A percentile compares a stretch with the other conserved stretches of the same genome.
Evolutionary conservation across 2,113 vertebrate species (phyloP).

Genomic region (Oncorhynchus mykiss): DNA sequence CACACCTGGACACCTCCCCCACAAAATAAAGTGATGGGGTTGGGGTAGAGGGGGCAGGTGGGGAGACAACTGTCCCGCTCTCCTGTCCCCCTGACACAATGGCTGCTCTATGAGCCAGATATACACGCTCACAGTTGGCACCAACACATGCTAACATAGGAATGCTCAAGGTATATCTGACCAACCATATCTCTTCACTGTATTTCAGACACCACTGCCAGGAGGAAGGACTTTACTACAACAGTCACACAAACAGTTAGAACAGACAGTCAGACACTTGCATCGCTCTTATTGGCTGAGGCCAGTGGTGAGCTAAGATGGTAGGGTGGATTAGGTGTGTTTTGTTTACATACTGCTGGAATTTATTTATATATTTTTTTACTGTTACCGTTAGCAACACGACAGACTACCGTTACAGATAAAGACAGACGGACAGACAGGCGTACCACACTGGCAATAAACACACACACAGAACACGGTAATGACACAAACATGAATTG

Average conservation of each 20-base stretch:
- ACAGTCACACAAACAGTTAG: slow-evolving; percentile 20
- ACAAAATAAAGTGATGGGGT: not conserved
- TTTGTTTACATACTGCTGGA: slow-evolving; percentile 69
- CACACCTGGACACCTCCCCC: slow-evolving; percentile 29
- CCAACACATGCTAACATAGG: slow-evolving; percentile 47
- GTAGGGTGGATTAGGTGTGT: slow-evolving; percentile 55
- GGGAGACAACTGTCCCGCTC: slow-evolving; percentile 54
- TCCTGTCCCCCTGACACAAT: slow-evolving; percentile 60
- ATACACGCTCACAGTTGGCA: slow-evolving; percentile 49
- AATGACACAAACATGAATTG: too few species aligned
- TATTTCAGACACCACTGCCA: too few species aligned
- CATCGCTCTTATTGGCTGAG: slow-evolving; percentile 38
- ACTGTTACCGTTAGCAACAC: slow-evolving; percentile 65
- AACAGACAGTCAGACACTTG: slow-evolving; percentile 45
- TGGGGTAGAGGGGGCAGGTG: not conserved
- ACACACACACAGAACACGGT: too few species aligned
- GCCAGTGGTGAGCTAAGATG: slow-evolving; percentile 38
- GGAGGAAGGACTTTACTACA: slow-evolving; percentile 36
- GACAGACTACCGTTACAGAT: slow-evolving; percentile 25
- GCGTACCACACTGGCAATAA: too few species aligned
- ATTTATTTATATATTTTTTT: too few species aligned
- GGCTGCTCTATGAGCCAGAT: slow-evolving; percentile 35
- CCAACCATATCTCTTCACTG: not conserved
- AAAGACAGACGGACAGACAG: not conserved
- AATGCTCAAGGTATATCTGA: slow-evolving; percentile 26